Conservation (phyloP, 2,888 invertebrate species). For the Diadegma fenestrale region DNA sequence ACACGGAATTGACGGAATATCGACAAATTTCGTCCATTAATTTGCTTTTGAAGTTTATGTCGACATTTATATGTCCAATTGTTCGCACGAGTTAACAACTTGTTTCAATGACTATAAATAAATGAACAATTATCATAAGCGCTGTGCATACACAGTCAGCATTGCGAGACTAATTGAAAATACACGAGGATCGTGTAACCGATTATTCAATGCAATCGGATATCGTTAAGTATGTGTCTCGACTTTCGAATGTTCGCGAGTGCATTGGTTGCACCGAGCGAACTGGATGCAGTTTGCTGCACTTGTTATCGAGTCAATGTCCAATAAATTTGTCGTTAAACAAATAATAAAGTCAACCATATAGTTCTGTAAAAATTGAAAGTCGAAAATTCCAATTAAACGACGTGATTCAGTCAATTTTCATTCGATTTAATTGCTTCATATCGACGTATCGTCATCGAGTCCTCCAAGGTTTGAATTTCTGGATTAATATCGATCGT, state of each 20-base stretch:
- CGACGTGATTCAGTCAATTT: not conserved
- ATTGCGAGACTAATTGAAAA: constrained; percentile 27
- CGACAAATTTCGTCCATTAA: not conserved
- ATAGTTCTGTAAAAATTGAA: not conserved
- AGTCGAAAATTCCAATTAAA: not conserved
- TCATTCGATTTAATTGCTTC: not conserved
- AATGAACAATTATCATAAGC: constrained; percentile 21
- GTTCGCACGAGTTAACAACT: constrained; percentile 1
- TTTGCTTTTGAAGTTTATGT: not conserved
- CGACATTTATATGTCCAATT: not conserved
- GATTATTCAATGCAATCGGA: constrained; percentile 67
- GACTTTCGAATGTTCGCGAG: constrained; percentile 58
- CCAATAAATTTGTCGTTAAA: constrained; percentile 14
- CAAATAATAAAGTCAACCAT: not conserved
- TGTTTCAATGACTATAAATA: constrained; percentile 28
- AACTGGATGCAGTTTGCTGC: constrained; percentile 44
- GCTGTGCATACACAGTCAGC: not conserved
- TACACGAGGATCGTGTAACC: constrained; percentile 53
- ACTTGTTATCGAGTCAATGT: constrained; percentile 22
- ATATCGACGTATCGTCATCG: not conserved
- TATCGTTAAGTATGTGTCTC: constrained; percentile 61
- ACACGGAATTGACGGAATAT: not conserved
- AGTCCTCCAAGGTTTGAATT: not conserved
- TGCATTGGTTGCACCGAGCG: constrained; percentile 36
- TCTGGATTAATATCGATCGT: not conserved